Conservation (phyloP, 2,888 invertebrate species). For the Doris montereyensis region DNA sequence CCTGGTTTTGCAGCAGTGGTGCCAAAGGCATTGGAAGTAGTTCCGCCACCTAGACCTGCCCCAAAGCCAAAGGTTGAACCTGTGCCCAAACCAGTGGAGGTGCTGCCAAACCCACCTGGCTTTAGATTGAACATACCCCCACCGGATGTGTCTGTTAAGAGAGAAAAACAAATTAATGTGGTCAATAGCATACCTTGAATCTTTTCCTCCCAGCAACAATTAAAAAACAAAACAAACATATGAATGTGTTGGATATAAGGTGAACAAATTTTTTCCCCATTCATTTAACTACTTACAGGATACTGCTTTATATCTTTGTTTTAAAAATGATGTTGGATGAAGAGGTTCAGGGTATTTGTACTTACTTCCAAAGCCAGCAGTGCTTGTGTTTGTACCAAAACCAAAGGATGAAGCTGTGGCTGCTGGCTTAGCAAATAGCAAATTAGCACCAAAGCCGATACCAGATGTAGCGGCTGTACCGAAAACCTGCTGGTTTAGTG, state of each 20-base stretch:
- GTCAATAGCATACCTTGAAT: too few relatives aligned
- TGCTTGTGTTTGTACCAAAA: constrained; percentile 52
- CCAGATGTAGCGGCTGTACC: constrained; percentile 55
- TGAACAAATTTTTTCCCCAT: too few relatives aligned
- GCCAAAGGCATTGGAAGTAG: constrained; percentile 50
- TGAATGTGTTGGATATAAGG: background rate
- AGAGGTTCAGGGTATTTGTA: too few relatives aligned
- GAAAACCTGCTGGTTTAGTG: constrained; percentile 73
- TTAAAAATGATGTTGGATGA: too few relatives aligned
- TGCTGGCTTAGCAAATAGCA: constrained; percentile 62
- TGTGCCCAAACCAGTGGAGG: constrained; percentile 46
- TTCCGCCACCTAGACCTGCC: constrained; percentile 43
- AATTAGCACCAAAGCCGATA: constrained; percentile 52
- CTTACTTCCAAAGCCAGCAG: constrained; percentile 54
- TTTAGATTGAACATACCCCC: constrained; percentile 43
- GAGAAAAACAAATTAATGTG: constrained; percentile 18
- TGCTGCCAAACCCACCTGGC: constrained; percentile 46
- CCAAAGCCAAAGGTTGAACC: constrained; percentile 40
- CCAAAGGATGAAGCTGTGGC: constrained; percentile 53
- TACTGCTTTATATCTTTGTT: too few relatives aligned
- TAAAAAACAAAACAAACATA: background rate
- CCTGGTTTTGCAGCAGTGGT: constrained; percentile 51
- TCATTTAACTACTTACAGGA: too few relatives aligned
- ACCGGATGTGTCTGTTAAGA: constrained; percentile 40
- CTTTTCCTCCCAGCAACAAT: background rate